phyloP scores from a whole-genome alignment of 2,113 vertebrate genomes.

The Carlito syrichta region DNA sequence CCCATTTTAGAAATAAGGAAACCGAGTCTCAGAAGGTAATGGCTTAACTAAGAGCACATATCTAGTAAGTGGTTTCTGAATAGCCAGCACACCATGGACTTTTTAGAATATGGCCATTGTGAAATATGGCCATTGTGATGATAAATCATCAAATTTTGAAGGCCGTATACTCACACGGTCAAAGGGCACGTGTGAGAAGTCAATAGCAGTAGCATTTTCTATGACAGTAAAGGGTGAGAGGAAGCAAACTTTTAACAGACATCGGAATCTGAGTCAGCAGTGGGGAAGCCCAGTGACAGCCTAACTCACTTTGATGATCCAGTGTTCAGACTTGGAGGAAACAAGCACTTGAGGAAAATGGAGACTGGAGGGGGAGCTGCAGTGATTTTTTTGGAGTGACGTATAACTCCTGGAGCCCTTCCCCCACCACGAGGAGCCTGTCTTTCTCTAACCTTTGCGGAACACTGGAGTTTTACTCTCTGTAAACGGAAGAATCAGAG shows the following conservation, averaged over 20 bases:
- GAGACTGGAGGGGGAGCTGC: background rate
- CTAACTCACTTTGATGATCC: background rate
- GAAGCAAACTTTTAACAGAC: background rate
- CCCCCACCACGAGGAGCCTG: background rate
- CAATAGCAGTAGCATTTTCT: background rate
- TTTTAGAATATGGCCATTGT: background rate
- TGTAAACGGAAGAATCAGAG: background rate
- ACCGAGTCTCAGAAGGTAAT: background rate
- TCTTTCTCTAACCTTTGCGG: background rate
- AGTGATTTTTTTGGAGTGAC: background rate
- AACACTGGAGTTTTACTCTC: background rate
- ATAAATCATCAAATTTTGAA: background rate
- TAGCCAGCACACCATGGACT: too few species aligned
- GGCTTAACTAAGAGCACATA: background rate
- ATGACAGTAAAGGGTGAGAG: background rate
- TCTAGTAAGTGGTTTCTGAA: background rate
- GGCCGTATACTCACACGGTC: too few species aligned
- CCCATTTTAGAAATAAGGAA: background rate
- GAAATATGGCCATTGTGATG: background rate
- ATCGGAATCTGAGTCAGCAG: background rate
- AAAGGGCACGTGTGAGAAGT: background rate
- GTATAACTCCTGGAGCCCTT: background rate
- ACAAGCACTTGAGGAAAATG: background rate
- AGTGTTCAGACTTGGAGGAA: background rate
- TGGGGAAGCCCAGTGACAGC: rapidly evolving